Conservation (phyloP, 2,888 invertebrate species). For the Stenolophus ochropezus region DNA sequence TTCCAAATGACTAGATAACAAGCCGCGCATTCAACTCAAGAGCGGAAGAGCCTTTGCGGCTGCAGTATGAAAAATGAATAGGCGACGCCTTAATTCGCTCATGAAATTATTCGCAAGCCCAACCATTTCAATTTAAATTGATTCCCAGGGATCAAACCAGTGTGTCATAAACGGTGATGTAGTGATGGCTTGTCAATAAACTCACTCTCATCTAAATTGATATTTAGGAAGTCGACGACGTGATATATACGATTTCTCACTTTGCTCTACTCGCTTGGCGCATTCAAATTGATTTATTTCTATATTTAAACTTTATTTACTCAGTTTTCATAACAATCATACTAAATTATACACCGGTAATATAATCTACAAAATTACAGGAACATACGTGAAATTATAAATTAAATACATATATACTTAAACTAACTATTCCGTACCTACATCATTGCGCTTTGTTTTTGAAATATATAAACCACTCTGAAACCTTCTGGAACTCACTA, state of each 20-base stretch:
- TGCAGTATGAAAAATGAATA: constrained; percentile 55
- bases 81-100: constrained; percentile 17
- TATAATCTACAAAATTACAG: no score
- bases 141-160: constrained; percentile 28
- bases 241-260: background rate
- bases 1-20: constrained; percentile 46
- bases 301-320: no score
- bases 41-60: constrained; percentile 12
- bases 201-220: background rate
- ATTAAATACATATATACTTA: no score
- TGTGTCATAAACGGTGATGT: background rate
- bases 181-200: background rate
- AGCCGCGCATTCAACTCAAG: constrained; percentile 35
- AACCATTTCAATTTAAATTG: constrained; percentile 52
- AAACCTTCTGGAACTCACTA: no score
- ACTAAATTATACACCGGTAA: no score
- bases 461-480: no score
- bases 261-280: no score
- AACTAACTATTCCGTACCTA: no score
- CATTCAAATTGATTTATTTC: no score
- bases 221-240: background rate
- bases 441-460: no score
- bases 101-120: background rate
- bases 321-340: no score
- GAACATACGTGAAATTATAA: no score